These are phyloP conservation scores for Dendrocincla fuliginosa DNA, from an alignment of 2,797 vertebrate genomes.

Conservation along the genomic window DNA sequence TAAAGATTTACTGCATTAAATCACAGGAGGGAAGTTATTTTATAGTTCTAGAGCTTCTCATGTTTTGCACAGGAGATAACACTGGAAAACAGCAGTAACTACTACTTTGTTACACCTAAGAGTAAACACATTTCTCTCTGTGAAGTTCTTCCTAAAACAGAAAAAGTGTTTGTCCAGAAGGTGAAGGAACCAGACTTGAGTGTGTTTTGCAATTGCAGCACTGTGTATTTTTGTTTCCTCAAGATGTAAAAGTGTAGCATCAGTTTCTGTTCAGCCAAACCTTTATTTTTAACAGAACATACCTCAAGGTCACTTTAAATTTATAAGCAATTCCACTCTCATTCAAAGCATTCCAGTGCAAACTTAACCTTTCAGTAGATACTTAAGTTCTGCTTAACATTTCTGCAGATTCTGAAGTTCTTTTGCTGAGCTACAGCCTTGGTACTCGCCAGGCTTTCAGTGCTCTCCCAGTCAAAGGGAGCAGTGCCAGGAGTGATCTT, in stretches of 20 bases:
- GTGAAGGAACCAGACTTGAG: neutral
- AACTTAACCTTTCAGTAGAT: neutral
- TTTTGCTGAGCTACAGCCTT: neutral
- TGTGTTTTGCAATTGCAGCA: neutral
- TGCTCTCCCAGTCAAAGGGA: neutral
- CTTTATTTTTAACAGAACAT: neutral
- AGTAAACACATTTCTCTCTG: neutral
- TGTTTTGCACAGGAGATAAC: neutral
- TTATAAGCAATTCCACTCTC: neutral
- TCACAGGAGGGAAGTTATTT: neutral
- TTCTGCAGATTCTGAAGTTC: neutral
- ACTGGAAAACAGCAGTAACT: neutral
- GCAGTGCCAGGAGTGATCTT: neutral
- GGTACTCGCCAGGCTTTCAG: neutral
- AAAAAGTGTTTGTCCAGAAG: neutral
- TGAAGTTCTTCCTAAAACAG: neutral
- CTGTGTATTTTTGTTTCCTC: neutral
- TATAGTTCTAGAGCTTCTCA: accelerated
- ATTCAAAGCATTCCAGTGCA: neutral
- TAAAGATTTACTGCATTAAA: conserved; percentile 37
- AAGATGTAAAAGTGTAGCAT: neutral
- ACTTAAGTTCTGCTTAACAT: neutral
- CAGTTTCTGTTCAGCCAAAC: neutral
- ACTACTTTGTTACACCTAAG: neutral
- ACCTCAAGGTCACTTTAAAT: neutral